Evolutionary conservation across 2,888 invertebrate species (phyloP), one percentile per base, ranked within the genome.

Genomic region (Lasioglossum calceatum): DNA sequence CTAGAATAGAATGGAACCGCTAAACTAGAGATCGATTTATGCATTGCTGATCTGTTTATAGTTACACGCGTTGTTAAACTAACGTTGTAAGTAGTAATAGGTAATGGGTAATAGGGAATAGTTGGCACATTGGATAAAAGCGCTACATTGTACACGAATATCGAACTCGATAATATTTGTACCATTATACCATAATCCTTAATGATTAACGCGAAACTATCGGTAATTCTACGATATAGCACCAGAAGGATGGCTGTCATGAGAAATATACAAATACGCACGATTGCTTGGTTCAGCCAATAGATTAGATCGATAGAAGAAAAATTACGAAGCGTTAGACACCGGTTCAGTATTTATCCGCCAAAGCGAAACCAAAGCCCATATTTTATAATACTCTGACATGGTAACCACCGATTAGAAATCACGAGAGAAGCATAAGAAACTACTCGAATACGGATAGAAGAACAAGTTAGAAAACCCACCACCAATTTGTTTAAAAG

Each of bases 401-500:
- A 74, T 91, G 86, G 88, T 91, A 91, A 88, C 82, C 77, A 89
- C 79, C 61, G 67, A 54, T 76, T 71, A 32, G 77, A 84, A 78
- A 71, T 71, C 71, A 82, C 32, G 47, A 74, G 44, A 77, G 61
- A 64, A 72, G 70, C 44, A 54, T 67, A 36, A 81, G 61, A 81
- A 61, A 70, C 82, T 91, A 86, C 85, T 81, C 77, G 74, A 86
- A 82, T 73, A 84, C 8, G 84, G 86, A 89, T 87, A 86, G 86
- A 90, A 89, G 76, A 86, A 89, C 83, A 84, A 91, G 91, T 92
- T 92, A 92, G 91, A 88, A 64, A 91, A 93, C 93, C 94, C 94
- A 93, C 92, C 94, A 94, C 94, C 94, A 84, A 86, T 90, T 89
- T 88, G 89, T 88, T 91, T 88, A 82, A 91, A 32, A 92, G 91